Base-by-base conservation (phyloP, 2,797 vertebrate genomes). In the Chiropotes sagulatus region DNA sequence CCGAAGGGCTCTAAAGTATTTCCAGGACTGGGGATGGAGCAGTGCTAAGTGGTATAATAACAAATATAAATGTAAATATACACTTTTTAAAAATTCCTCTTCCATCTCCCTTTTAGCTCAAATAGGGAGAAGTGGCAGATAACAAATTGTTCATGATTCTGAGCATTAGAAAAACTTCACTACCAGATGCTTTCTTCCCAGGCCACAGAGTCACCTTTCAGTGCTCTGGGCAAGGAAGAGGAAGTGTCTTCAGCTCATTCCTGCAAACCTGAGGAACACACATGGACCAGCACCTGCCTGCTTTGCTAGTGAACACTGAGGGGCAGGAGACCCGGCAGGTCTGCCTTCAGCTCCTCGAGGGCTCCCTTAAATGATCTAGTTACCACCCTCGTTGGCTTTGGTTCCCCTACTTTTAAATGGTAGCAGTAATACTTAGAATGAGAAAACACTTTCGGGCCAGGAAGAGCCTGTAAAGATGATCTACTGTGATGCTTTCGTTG, bases 271-370 rank as follows among this genome's bases (percentile, higher is more conserved):
- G 2, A 70, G 81, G 76, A 28, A 19, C 4, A 4, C 46, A n/a
- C 2, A 17, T 4, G 36, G 30, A 30, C 39, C 17, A 50, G 33
- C 3, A 20, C 12, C 13, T 24, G 15, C 17, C 41, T 19, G 17
- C 39, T 36, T 52, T 78, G 70, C 0, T 12, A 39, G 20, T 12
- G 5, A 0, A 0, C 5, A 5, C 50, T 19, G 1, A 5, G 36
- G 1, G 11, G 19, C 33, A 0, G 13, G 64, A 46, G 28, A 48
- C 41, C 67, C 39, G 58, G 73, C 44, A 70, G n/a, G 14, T 41
- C 82, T 94, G 61, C 41, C 58, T 85, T 12, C 7, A 26, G 57
- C 44, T 61, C 26, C 48, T 50, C 0, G 0, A 57, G 61, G 36
- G 22, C 7, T 1, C 7, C 24, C 57, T 52, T n/a, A n/a, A 7